A percentile compares a stretch with the other conserved stretches of the same genome.
phyloP scores from a whole-genome alignment of 2,888 invertebrate species.

The Crematogaster levior region DNA sequence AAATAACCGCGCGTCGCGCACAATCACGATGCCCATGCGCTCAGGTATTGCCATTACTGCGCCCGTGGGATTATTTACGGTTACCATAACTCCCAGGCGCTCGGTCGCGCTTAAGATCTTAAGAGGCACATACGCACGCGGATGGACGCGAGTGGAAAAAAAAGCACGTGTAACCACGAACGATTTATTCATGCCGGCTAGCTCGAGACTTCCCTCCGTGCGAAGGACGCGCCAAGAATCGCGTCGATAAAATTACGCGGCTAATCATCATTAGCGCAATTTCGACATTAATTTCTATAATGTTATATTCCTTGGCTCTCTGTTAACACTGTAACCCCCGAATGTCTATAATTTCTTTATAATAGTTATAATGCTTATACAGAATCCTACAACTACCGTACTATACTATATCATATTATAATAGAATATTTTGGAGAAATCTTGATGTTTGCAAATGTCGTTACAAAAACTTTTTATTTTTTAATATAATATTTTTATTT shows the following conservation, averaged over 20 bases:
- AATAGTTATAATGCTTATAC: neutral
- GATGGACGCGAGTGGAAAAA: conserved; percentile 25
- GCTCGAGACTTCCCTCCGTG: conserved; percentile 7
- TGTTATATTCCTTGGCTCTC: neutral
- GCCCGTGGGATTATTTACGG: conserved; percentile 81
- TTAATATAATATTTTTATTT: too few relatives aligned
- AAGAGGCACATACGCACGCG: conserved; percentile 33
- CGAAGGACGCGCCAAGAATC: conserved; percentile 25
- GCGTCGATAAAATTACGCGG: conserved; percentile 47
- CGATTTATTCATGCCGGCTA: conserved; percentile 44
- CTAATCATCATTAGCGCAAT: conserved; percentile 32
- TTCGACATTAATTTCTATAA: neutral
- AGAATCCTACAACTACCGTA: neutral
- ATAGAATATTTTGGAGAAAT: neutral
- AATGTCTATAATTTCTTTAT: neutral
- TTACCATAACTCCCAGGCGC: conserved; percentile 77
- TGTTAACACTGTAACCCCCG: neutral
- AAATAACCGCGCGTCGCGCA: conserved; percentile 60
- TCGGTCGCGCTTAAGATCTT: conserved; percentile 75
- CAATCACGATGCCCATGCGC: conserved; percentile 59
- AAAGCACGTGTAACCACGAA: conserved; percentile 38
- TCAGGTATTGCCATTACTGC: conserved; percentile 72
- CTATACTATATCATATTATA: neutral
- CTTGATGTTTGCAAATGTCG: neutral
- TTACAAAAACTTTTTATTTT: neutral